Evolutionary conservation across 2,113 vertebrate genomes (phyloP), one percentile per base, ranked within the genome.

Genomic region (Eudyptes chrysolophus): DNA sequence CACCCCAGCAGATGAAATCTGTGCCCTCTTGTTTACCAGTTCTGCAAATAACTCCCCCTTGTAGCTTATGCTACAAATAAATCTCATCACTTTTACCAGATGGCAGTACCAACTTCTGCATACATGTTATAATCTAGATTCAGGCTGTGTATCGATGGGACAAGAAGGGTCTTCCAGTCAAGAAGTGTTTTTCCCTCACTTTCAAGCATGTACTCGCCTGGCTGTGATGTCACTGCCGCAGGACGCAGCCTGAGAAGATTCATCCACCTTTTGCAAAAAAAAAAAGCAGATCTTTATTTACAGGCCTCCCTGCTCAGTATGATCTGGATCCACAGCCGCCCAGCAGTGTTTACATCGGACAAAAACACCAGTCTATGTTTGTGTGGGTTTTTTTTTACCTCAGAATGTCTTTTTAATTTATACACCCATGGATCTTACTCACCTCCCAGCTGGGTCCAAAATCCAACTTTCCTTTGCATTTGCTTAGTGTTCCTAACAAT

Each of bases 371-470:
- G 36, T 81, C 57, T 97, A 77, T 10, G 25, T 97, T 88, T 80
- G 44, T 34, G 78, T 16, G 4, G 0, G 0, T 4, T 49, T 92
- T 91, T 81, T 91, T 81, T 88, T 75, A 89, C 77, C 77, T 97
- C 91, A 68, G 76, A 87, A 93, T 78, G 42, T 96, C 42, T 66
- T 79, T 81, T 61, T 65, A 85, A 91, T 94, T 90, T 58, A 71
- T 75, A 71, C 13, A 84, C 13, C 5, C 20, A 2, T 79, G 81
- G 79, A 82, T 93, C 69, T 90, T 83, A 62, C 49, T 86, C 29
- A n/a, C 48, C 21, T 88, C 89, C 51, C 72, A 94, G n/a, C 12
- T 89, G 40, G 46, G 26, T 87, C 60, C 38, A 95, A 97, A 94
- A 97, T 81, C 22, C 38, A 69, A 52, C 34, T 87, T 92, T 92